These are phyloP conservation scores for Pyrrhosoma nymphula DNA, from an alignment of 2,888 invertebrate species.

Conservation along the genomic window DNA sequence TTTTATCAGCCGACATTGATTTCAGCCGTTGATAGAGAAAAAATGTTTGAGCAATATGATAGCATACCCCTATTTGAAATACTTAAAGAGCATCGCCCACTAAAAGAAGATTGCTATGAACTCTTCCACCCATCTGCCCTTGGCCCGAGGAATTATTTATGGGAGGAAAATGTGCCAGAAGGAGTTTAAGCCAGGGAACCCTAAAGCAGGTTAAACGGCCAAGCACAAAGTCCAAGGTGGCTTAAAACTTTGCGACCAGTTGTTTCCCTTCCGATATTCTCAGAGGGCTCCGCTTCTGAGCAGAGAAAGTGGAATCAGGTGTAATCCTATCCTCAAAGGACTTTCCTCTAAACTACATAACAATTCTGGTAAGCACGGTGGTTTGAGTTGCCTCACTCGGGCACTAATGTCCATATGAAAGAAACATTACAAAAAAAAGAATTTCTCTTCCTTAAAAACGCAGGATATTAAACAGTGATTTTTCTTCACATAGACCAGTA, in stretches of 20 bases:
- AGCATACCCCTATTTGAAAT: no score
- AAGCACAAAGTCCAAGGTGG: not conserved
- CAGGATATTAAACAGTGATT: no score
- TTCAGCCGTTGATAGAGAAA: no score
- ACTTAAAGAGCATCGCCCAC: no score
- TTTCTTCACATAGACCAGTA: no score
- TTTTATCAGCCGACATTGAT: no score
- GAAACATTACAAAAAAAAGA: no score
- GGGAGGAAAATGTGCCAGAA: not conserved
- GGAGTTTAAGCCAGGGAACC: not conserved
- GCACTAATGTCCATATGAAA: no score
- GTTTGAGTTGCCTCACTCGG: no score
- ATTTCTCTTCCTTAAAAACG: no score
- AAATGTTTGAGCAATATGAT: no score
- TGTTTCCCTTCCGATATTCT: conserved; percentile 67
- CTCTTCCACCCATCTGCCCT: not conserved
- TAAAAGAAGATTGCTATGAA: no score
- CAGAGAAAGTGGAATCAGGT: not conserved
- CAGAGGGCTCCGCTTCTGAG: not conserved
- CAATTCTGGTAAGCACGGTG: not conserved
- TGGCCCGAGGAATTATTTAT: not conserved
- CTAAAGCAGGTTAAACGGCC: not conserved
- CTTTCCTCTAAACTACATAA: not conserved
- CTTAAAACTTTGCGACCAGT: conserved; percentile 31
- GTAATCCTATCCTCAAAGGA: not conserved